Conservation (phyloP, 1,140 invertebrate genomes). For the Platyscapa corneri region DNA sequence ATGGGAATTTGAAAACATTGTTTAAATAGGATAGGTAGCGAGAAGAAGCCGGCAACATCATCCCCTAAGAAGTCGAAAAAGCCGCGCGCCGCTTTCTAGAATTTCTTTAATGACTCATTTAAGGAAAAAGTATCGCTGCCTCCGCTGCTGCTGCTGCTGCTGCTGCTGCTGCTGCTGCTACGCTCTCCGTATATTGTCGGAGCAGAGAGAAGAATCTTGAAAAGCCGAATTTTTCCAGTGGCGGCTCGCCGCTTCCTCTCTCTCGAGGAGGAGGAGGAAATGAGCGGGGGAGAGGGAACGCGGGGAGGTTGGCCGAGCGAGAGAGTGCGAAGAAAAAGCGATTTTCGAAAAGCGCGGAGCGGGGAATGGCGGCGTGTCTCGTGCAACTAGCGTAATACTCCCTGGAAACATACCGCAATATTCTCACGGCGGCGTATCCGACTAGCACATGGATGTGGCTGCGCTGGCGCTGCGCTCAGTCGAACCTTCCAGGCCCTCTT, state of each 20-base stretch:
- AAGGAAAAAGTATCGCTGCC: background rate
- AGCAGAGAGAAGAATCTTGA: background rate
- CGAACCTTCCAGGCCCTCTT: conserved; percentile 50
- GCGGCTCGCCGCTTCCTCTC: no score
- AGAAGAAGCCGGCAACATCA: background rate
- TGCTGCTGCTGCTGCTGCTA: no score
- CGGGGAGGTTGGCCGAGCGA: background rate
- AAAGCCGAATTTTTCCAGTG: background rate
- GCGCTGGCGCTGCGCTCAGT: conserved; percentile 28
- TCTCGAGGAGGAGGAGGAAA: background rate
- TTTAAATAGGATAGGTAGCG: no score
- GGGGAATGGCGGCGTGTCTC: background rate
- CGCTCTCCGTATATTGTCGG: no score
- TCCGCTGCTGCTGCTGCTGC: no score
- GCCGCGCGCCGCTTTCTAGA: background rate
- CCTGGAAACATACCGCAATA: conserved; percentile 16
- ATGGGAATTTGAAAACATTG: no score
- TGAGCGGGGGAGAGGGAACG: background rate
- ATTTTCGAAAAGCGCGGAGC: background rate
- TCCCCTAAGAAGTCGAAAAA: background rate
- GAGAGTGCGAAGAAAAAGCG: background rate
- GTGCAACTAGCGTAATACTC: conserved; percentile 12
- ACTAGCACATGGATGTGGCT: background rate
- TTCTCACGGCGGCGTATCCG: conserved; percentile 11
- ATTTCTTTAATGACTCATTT: background rate